Percentiles rank a stretch among this genome's conserved stretches.
Conservation (phyloP, 2,888 invertebrate species). For the Apodemia mormo region DNA sequence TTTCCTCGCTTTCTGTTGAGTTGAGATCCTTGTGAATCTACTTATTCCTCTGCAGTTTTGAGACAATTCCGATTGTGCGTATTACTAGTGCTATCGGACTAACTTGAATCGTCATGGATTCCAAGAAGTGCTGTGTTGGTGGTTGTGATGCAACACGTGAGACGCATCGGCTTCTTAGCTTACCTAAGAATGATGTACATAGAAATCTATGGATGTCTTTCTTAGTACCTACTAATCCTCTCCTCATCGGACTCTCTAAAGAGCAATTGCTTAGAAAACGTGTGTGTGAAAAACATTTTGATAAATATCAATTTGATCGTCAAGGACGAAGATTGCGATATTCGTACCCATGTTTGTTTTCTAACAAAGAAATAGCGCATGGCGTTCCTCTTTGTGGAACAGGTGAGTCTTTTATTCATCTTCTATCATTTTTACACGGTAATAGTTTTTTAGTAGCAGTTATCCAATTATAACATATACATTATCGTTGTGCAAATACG, state of each 20-base stretch:
- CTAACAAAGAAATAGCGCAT: neutral
- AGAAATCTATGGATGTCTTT: neutral
- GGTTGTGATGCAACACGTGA: neutral
- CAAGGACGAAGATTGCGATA: neutral
- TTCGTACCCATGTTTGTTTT: neutral
- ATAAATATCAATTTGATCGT: neutral
- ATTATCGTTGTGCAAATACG: too few relatives aligned
- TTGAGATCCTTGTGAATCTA: conserved; percentile 7
- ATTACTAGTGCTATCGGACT: too few relatives aligned
- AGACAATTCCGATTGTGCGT: neutral
- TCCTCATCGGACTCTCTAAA: neutral
- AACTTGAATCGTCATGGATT: neutral
- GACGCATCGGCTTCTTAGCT: neutral
- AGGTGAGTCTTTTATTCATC: neutral
- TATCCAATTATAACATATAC: too few relatives aligned
- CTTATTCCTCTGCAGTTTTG: conserved; percentile 3
- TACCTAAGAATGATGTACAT: neutral
- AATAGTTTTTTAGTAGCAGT: too few relatives aligned
- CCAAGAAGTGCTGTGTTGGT: neutral
- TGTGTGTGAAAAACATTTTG: neutral
- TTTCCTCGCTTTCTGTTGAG: neutral
- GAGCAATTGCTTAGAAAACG: neutral
- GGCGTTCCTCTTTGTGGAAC: neutral
- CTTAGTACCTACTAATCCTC: neutral
- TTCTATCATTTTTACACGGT: too few relatives aligned